Evolutionary conservation across 2,888 invertebrate species (phyloP).

Genomic region (Epistrophe grossulariae): DNA sequence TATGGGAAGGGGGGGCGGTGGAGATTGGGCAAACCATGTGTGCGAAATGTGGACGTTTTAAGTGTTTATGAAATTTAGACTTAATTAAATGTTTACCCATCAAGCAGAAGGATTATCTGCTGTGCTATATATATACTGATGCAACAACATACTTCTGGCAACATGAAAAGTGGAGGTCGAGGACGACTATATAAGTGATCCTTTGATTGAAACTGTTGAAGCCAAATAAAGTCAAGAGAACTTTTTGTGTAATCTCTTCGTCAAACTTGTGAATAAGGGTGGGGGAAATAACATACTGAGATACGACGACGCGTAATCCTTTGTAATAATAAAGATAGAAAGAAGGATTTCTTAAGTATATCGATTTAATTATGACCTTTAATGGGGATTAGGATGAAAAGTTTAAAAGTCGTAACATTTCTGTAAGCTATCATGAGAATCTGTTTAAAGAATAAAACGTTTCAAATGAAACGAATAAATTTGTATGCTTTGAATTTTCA

Average conservation of each 20-base stretch:
- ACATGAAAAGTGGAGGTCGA: not conserved
- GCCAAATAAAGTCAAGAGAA: constrained; percentile 15
- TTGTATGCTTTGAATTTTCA: no score
- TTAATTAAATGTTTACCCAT: constrained; percentile 68
- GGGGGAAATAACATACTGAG: not conserved
- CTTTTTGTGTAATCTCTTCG: constrained; percentile 21
- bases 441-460: no score
- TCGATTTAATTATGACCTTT: not conserved
- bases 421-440: not conserved
- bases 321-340: constrained; percentile 1
- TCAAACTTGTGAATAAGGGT: not conserved
- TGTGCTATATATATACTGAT: not conserved
- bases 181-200: constrained; percentile 41
- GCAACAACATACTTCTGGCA: not conserved
- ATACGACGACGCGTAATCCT: not conserved
- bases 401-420: not conserved
- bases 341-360: not conserved
- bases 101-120: not conserved
- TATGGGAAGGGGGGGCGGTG: not conserved
- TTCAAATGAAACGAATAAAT: no score
- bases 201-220: constrained; percentile 51
- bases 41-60: constrained; percentile 37
- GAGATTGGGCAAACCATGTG: not conserved
- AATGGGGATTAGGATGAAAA: not conserved
- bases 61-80: constrained; percentile 61